phyloP scores from a whole-genome alignment of 2,113 vertebrate genomes.

The Panurus biarmicus region DNA sequence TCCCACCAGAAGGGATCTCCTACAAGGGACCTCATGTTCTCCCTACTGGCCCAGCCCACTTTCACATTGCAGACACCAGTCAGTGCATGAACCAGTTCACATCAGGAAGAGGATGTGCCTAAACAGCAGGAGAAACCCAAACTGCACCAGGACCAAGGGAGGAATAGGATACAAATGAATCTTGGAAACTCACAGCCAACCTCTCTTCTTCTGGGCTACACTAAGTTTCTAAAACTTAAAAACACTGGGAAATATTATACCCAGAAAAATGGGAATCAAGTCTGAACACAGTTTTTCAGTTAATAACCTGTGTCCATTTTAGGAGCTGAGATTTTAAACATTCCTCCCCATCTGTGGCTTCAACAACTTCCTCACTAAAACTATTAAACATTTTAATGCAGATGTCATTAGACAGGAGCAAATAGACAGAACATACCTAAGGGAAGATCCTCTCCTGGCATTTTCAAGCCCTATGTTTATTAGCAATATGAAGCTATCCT shows the following conservation, averaged over 20 bases:
- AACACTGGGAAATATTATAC: neutral
- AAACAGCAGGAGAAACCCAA: neutral
- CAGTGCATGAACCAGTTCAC: rapidly evolving
- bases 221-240: neutral
- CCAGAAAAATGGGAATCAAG: neutral
- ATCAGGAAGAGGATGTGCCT: neutral
- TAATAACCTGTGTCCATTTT: neutral
- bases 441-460: rapidly evolving
- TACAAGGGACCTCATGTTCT: neutral
- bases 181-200: neutral
- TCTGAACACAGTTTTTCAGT: neutral
- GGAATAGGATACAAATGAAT: neutral
- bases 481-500: neutral
- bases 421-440: neutral
- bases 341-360: neutral
- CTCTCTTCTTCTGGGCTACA: neutral
- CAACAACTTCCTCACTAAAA: neutral
- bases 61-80: neutral
- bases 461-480: neutral
- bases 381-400: neutral
- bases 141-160: neutral
- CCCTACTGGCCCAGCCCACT: neutral
- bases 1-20: neutral
- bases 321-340: neutral
- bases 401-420: neutral